Conservation (phyloP, 2,888 invertebrate species). For the Hoplodrina ambigua region DNA sequence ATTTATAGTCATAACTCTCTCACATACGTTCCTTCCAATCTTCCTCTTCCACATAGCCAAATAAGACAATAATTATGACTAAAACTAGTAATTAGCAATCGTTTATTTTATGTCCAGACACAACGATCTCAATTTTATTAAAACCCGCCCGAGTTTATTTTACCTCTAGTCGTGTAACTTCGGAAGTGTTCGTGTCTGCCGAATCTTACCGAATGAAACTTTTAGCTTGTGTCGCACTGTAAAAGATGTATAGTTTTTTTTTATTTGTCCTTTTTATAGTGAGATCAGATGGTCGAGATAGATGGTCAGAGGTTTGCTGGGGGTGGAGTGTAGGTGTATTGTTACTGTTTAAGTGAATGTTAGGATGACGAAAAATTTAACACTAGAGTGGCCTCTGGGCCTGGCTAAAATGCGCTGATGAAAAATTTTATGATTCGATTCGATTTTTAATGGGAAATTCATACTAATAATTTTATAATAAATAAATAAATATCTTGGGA, state of each 20-base stretch:
- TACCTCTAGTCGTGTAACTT: neutral
- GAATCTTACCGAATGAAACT: neutral
- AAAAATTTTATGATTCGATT: no score
- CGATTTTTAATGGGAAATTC: no score
- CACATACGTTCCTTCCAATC: no score
- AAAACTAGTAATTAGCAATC: no score
- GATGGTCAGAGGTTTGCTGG: constrained; percentile 33
- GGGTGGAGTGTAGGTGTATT: constrained; percentile 9
- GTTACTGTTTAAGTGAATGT: neutral
- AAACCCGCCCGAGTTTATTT: neutral
- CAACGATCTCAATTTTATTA: neutral
- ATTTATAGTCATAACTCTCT: no score
- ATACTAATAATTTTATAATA: no score
- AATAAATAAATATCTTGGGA: no score
- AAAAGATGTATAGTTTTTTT: constrained; percentile 43
- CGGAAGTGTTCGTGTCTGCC: neutral
- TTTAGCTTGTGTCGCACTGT: constrained; percentile 11
- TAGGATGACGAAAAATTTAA: neutral
- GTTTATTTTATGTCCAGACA: no score
- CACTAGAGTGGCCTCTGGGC: neutral
- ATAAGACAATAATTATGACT: no score
- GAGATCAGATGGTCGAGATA: constrained; percentile 44
- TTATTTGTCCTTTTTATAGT: constrained; percentile 53
- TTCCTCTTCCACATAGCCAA: no score
- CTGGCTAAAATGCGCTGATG: neutral